A percentile compares a stretch with the other conserved stretches of the same genome.
Conservation (phyloP, 2,888 invertebrate genomes). For the Pomacea canaliculata region DNA sequence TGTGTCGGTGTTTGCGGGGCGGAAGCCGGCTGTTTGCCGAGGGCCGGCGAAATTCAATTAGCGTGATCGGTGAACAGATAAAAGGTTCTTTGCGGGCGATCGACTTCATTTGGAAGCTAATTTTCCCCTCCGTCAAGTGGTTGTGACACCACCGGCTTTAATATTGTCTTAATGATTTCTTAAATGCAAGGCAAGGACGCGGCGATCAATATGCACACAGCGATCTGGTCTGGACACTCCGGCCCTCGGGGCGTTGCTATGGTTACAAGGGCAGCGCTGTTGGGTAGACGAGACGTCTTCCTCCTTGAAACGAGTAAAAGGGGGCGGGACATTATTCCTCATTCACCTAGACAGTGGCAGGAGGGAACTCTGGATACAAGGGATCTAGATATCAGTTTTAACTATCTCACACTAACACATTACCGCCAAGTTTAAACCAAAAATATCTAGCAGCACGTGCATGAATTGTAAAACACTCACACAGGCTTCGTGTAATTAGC, state of each 20-base stretch:
- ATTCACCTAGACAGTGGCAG: neutral
- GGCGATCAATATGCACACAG: conserved; percentile 3
- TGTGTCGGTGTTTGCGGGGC: neutral
- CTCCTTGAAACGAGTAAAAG: neutral
- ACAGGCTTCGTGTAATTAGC: no score
- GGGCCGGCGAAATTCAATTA: conserved; percentile 20
- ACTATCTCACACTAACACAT: no score
- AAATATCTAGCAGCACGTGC: no score
- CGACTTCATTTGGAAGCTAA: conserved; percentile 7
- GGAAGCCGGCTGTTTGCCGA: neutral
- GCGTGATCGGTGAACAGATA: conserved; percentile 15
- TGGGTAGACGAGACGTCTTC: neutral
- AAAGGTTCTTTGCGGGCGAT: conserved; percentile 12
- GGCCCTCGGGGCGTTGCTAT: conserved; percentile 6
- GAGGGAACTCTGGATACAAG: neutral
- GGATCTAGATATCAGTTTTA: no score
- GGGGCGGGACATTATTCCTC: neutral
- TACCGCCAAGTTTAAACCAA: no score
- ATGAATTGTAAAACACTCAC: no score
- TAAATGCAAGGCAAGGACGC: conserved; percentile 22
- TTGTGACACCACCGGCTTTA: conserved; percentile 22
- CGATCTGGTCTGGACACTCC: conserved; percentile 6
- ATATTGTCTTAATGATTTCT: conserved; percentile 28
- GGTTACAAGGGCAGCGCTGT: conserved; percentile 8
- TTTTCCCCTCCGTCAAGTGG: conserved; percentile 21